phyloP scores from a whole-genome alignment of 2,797 vertebrate species.

The Pyrrhura leucotis region DNA sequence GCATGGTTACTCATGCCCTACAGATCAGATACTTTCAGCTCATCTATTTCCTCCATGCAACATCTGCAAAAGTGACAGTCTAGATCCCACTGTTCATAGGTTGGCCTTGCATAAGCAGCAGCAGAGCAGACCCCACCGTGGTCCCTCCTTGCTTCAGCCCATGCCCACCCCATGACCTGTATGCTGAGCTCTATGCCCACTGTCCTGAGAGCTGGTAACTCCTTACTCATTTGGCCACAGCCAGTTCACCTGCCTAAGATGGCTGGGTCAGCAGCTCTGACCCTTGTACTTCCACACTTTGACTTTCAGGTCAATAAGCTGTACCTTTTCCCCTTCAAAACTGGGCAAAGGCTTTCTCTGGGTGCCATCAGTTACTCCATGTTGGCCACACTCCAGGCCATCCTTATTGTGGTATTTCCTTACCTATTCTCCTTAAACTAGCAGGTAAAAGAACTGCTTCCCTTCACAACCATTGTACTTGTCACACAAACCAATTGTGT shows the following conservation, averaged over 20 bases:
- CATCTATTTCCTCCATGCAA: background rate
- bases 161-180: background rate
- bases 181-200: background rate
- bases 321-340: background rate
- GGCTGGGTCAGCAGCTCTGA: background rate
- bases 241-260: background rate
- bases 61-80: background rate
- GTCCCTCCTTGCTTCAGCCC: background rate
- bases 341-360: background rate
- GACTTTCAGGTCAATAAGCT: background rate
- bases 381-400: background rate
- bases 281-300: background rate
- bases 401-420: background rate
- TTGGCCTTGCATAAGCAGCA: background rate
- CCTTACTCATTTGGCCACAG: background rate
- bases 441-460: background rate
- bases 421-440: background rate
- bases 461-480: background rate
- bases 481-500: fast-evolving
- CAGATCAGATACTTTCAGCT: background rate
- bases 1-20: background rate
- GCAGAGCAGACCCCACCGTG: background rate
- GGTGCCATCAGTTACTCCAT: background rate
- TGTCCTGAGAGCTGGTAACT: background rate
- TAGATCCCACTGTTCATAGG: background rate